These are phyloP conservation scores for Drosophila tropicalis DNA, from an alignment of 1,140 invertebrate species.

Conservation along the genomic window DNA sequence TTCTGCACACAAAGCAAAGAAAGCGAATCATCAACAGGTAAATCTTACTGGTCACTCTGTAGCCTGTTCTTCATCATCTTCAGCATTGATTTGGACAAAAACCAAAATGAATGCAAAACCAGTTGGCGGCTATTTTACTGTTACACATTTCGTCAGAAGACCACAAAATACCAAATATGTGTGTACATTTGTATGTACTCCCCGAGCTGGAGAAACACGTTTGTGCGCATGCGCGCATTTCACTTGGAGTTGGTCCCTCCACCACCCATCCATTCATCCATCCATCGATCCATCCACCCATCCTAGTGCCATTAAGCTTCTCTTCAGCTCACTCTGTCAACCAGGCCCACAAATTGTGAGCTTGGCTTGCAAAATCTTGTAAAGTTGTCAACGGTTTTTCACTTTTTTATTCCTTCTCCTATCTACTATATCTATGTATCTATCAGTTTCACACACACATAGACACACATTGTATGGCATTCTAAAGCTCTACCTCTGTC, in stretches of 20 bases:
- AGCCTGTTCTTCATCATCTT: constrained; percentile 1
- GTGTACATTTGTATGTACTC: constrained; percentile 8
- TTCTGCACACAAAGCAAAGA: not conserved
- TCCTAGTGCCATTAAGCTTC: no score
- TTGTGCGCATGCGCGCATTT: constrained; percentile 55
- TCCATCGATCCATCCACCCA: not conserved
- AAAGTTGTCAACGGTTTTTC: constrained; percentile 53
- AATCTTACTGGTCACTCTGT: constrained; percentile 14
- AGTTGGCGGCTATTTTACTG: constrained; percentile 55
- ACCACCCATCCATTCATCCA: not conserved
- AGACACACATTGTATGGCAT: not conserved
- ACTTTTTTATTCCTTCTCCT: constrained; percentile 45
- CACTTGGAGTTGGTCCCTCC: constrained; percentile 38
- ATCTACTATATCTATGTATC: not conserved
- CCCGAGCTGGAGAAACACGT: constrained; percentile 54
- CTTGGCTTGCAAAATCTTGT: constrained; percentile 57
- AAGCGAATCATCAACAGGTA: constrained; percentile 18
- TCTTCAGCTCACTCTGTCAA: constrained; percentile 29
- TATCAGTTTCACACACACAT: not conserved
- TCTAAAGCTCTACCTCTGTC: constrained; percentile 21
- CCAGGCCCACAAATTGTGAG: constrained; percentile 56
- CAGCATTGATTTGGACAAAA: constrained; percentile 4
- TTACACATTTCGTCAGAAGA: constrained; percentile 69
- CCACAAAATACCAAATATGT: not conserved
- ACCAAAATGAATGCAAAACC: constrained; percentile 40